Conservation (phyloP, 2,797 vertebrate species). For the Gymnoscopelus braueri region DNA sequence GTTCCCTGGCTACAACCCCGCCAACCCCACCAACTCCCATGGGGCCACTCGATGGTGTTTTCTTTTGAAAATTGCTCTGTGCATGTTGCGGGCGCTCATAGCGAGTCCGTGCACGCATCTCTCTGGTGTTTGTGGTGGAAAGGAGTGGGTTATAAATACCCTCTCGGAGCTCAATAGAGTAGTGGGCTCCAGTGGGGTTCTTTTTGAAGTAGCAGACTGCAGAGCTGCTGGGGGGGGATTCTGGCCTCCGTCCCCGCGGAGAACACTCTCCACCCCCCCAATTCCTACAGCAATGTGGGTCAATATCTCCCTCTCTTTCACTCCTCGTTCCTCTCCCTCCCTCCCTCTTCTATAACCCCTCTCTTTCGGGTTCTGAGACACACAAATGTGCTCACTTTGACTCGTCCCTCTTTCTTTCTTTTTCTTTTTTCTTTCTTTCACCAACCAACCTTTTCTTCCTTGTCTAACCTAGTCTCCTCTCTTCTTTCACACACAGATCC, state of each 20-base stretch:
- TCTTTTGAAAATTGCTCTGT: constrained; percentile 74
- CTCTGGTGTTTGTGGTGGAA: constrained; percentile 68
- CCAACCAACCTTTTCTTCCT: constrained; percentile 1
- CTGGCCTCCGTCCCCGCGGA: constrained; percentile 81
- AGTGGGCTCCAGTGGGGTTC: constrained; percentile 79
- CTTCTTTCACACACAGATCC: constrained; percentile 45
- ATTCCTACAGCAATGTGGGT: constrained; percentile 81
- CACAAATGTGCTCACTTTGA: constrained; percentile 52
- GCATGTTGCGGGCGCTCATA: constrained; percentile 66
- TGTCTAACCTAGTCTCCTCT: constrained; percentile 28
- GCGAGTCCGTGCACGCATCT: constrained; percentile 60
- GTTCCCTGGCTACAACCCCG: constrained; percentile 55
- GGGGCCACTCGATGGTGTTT: constrained; percentile 57
- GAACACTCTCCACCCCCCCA: constrained; percentile 64
- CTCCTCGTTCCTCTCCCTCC: constrained; percentile 59
- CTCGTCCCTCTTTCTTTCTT: constrained; percentile 53
- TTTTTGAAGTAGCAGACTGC: constrained; percentile 85
- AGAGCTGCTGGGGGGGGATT: constrained; percentile 83
- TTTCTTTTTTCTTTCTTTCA: constrained; percentile 33
- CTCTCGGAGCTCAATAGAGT: constrained; percentile 80
- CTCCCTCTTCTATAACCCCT: constrained; percentile 49
- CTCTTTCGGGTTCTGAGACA: constrained; percentile 48
- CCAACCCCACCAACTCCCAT: constrained; percentile 29
- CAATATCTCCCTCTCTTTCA: constrained; percentile 79
- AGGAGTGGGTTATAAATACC: constrained; percentile 81